Percentiles rank a stretch among this genome's conserved stretches.
Evolutionary conservation across 1,140 invertebrate genomes (phyloP).

Genomic region (Lepidotrigona ventralis): DNA sequence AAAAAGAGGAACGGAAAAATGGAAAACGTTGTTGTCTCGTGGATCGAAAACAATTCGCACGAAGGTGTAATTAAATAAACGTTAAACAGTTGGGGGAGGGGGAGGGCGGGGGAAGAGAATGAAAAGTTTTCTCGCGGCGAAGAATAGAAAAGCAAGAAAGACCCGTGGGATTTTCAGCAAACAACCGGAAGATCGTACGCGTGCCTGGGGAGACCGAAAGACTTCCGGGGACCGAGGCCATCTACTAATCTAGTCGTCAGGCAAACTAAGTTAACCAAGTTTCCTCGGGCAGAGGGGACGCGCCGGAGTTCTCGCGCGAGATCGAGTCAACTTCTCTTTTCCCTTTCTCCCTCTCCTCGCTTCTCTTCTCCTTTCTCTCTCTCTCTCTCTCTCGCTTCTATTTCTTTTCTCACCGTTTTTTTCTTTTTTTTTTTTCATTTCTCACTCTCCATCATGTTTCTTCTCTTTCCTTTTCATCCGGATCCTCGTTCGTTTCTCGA

Average conservation of each 20-base stretch:
- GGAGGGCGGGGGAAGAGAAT: too few species aligned
- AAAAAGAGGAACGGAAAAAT: too few species aligned
- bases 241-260: slow-evolving; percentile 47
- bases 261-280: slow-evolving; percentile 46
- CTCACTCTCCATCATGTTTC: neutral
- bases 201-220: neutral
- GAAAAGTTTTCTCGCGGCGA: too few species aligned
- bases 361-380: too few species aligned
- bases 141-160: neutral
- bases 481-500: neutral
- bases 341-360: too few species aligned
- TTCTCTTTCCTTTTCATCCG: neutral
- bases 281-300: neutral
- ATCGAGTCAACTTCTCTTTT: neutral
- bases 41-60: too few species aligned
- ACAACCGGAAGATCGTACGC: neutral
- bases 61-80: too few species aligned
- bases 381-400: neutral
- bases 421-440: neutral
- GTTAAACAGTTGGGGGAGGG: neutral
- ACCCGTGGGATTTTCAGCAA: neutral
- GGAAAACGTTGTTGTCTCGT: too few species aligned
- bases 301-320: slow-evolving; percentile 19
- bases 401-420: neutral
- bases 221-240: slow-evolving; percentile 2